These are phyloP conservation scores for Gallinago nigripennis DNA, from an alignment of 2,797 vertebrate species.

Conservation along the genomic window DNA sequence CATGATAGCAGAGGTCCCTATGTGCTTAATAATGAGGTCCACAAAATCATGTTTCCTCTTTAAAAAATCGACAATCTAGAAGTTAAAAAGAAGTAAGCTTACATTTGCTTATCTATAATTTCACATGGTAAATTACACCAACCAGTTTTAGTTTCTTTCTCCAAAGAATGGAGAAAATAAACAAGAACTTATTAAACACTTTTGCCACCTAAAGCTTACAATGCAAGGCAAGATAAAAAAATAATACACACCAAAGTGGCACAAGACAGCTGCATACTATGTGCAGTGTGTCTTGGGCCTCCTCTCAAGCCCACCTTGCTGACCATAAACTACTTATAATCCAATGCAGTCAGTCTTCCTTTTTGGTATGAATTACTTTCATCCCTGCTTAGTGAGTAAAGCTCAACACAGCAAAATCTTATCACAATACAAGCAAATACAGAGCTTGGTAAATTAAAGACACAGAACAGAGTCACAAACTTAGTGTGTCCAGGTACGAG, in stretches of 20 bases:
- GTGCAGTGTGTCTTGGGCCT: not conserved
- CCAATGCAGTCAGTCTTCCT: not conserved
- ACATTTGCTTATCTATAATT: not conserved
- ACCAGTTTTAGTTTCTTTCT: not conserved
- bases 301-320: not conserved
- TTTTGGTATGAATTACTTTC: not conserved
- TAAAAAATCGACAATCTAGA: slow-evolving; percentile 95
- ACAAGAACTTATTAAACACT: not conserved
- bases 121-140: not conserved
- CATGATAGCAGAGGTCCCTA: slow-evolving; percentile 98
- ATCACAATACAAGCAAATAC: not conserved
- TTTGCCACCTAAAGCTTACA: not conserved
- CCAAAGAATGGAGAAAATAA: not conserved
- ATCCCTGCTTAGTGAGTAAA: not conserved
- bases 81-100: not conserved
- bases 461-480: not conserved
- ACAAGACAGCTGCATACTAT: not conserved
- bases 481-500: not conserved
- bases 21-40: slow-evolving; percentile 96
- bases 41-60: slow-evolving; percentile 95
- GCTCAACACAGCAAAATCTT: not conserved
- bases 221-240: not conserved
- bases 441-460: not conserved
- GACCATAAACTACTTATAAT: not conserved
- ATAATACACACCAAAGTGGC: not conserved